Evolutionary conservation across 2,113 vertebrate species (phyloP), one percentile per base, ranked within the genome.

Genomic region (Urocolius indicus): DNA sequence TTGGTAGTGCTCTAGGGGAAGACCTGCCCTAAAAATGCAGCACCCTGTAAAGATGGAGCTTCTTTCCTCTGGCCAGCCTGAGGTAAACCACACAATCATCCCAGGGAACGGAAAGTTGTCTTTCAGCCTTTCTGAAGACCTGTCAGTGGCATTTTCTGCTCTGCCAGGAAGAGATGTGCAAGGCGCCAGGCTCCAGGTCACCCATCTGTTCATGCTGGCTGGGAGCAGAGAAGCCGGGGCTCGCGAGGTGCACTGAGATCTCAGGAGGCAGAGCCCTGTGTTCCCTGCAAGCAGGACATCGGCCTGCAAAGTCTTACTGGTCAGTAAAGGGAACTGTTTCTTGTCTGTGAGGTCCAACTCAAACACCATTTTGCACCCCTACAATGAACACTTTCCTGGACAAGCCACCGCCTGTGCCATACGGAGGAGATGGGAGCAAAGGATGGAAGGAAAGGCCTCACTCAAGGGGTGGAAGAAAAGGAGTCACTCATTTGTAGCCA

Each of bases 121-220:
- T 78, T 89, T 74, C 17, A 27, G 30, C 16, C 61, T 84, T 86
- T 46, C 72, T 26, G n/a, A 54, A 68, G 59, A 73, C 21, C 45
- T 3, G 0, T n/a, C 0, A 1, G 15, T 1, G 4, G 54, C 49
- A 21, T 67, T 67, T 74, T 21, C 63, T 57, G 49, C 0, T 0
- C 54, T 43, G 73, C 23, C 1, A 2, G 74, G 65, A 84, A 36
- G 36, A 74, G 27, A 22, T 10, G 19, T 17, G n/a, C 1, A 4
- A 34, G 41, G 45, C 41, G 46, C 41, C 0, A 1, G 18, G 52
- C n/a, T 41, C 78, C 32, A 13, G 55, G 24, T 36, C 46, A 66
- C 36, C 30, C 1, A 0, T 43, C 34, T 4, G 2, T 16, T 78
- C 57, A 36, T 0, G 1, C n/a, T 32, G 66, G 32, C 15, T 69